Conservation (phyloP, 2,113 vertebrate genomes). For the Ibidorhyncha struthersii region DNA sequence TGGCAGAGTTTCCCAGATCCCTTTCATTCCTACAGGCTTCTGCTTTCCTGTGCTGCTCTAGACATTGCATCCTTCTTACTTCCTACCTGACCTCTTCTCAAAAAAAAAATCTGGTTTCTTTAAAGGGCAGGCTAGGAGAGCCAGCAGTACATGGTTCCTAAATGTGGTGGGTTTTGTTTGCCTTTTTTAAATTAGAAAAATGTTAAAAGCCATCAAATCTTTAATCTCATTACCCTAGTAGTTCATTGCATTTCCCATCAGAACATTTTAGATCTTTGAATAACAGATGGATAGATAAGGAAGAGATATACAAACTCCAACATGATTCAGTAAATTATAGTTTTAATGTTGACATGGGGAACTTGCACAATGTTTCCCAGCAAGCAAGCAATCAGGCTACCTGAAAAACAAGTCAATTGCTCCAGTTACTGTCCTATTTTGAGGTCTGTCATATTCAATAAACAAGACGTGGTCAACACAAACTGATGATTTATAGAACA, state of each 20-base stretch:
- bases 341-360: conserved; percentile 19
- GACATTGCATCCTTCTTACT: not conserved
- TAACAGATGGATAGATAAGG: not conserved
- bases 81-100: not conserved
- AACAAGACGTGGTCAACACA: not conserved
- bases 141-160: not conserved
- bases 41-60: not conserved
- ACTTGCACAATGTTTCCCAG: not conserved
- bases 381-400: not conserved
- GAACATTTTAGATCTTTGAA: not conserved
- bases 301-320: not conserved
- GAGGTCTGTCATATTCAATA: not conserved
- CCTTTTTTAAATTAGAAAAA: not conserved
- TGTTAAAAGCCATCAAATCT: not conserved
- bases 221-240: not conserved
- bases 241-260: not conserved
- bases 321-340: not conserved
- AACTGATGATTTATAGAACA: not conserved
- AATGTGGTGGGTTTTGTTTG: not conserved
- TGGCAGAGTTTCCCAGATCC: not conserved
- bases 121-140: not conserved
- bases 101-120: not conserved
- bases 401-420: not conserved
- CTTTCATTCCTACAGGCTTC: not conserved
- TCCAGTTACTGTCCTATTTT: not conserved